These are phyloP conservation scores for Platysternon megacephalum DNA, from an alignment of 2,113 vertebrate species.

Conservation along the genomic window DNA sequence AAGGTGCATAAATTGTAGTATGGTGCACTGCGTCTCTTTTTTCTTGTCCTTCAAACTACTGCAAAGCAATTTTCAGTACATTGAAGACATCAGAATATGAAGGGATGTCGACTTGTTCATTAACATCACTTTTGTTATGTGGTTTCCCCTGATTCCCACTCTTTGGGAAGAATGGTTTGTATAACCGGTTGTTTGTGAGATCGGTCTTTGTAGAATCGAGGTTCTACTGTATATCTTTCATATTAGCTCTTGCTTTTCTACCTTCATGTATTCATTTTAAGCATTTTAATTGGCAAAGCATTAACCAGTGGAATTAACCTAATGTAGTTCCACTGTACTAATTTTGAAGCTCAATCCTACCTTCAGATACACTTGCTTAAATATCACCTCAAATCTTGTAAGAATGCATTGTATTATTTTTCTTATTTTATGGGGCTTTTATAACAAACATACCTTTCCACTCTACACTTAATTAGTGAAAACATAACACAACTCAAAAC, in stretches of 20 bases:
- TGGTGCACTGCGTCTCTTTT: neutral
- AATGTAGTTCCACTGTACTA: neutral
- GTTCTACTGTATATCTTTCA: neutral
- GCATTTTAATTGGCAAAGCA: no score
- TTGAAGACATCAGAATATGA: neutral
- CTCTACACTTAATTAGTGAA: neutral
- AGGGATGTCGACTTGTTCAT: neutral
- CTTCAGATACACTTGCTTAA: neutral
- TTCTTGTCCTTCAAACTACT: neutral
- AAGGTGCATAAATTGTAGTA: neutral
- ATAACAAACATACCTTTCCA: neutral
- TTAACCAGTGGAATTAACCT: no score
- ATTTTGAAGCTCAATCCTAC: neutral
- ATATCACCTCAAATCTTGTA: neutral
- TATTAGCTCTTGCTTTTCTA: neutral
- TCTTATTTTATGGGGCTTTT: neutral
- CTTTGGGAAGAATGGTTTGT: neutral
- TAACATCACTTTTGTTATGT: neutral
- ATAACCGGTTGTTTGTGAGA: neutral
- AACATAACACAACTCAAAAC: neutral
- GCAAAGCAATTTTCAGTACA: neutral
- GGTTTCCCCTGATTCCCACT: neutral
- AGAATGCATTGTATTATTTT: neutral
- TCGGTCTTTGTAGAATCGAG: neutral
- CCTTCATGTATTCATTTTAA: neutral